These are phyloP conservation scores for Ricordea florida DNA, from an alignment of 92 coral and sea anemone species.

Conservation along the genomic window DNA sequence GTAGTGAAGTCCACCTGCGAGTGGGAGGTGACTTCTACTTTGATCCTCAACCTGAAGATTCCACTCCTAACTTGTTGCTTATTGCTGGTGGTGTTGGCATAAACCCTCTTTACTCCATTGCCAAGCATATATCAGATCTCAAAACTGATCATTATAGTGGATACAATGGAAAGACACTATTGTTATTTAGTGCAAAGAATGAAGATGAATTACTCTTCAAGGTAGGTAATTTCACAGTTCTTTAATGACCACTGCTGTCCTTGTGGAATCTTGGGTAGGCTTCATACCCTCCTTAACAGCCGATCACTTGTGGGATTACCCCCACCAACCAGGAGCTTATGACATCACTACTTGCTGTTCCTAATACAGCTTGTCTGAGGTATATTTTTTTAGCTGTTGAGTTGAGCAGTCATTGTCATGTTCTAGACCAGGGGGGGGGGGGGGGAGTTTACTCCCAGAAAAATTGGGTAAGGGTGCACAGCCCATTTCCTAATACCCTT, in stretches of 20 bases:
- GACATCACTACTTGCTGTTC: no score
- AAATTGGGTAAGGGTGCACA: no score
- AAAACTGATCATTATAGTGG: background rate
- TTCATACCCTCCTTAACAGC: no score
- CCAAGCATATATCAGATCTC: slow-evolving; percentile 52
- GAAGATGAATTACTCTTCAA: slow-evolving; percentile 84
- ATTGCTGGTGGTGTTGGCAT: slow-evolving; percentile 98
- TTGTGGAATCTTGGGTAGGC: background rate
- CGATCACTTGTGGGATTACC: no score
- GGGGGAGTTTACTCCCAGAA: no score
- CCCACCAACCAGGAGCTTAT: no score
- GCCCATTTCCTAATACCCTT: no score
- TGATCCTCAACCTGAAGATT: slow-evolving; percentile 39
- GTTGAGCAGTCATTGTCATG: no score
- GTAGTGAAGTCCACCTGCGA: slow-evolving; percentile 80
- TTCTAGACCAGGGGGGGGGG: no score
- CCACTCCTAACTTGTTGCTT: slow-evolving; percentile 62
- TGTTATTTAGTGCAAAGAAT: slow-evolving; percentile 83
- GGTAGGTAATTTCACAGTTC: slow-evolving; percentile 26
- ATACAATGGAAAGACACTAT: slow-evolving; percentile 50
- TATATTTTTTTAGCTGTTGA: no score
- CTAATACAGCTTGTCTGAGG: no score
- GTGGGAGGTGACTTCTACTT: slow-evolving; percentile 91
- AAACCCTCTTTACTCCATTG: slow-evolving; percentile 88
- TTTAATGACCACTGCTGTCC: background rate